These are phyloP conservation scores for Mesoclemmys tuberculata DNA, from an alignment of 2,113 vertebrate genomes.

Conservation along the genomic window DNA sequence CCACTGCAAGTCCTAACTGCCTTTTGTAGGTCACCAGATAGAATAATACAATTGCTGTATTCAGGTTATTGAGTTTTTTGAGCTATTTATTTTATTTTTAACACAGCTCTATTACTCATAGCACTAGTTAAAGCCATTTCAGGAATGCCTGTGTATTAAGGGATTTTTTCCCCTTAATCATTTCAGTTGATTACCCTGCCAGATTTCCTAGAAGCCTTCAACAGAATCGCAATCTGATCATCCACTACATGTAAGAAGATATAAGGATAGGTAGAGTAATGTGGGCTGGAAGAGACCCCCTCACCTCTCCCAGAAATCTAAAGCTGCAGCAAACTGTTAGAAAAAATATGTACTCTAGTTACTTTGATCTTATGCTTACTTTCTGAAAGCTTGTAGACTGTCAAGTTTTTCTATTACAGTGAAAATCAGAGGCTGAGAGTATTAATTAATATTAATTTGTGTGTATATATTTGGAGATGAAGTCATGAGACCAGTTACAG, in stretches of 20 bases:
- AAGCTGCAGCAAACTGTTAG: neutral
- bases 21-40: neutral
- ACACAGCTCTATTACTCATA: rapidly evolving
- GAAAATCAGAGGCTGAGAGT: neutral
- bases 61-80: neutral
- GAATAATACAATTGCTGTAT: neutral
- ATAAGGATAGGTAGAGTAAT: neutral
- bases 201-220: neutral
- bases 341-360: neutral
- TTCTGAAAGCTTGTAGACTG: neutral
- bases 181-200: neutral
- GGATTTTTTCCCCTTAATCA: neutral
- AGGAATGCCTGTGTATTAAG: neutral
- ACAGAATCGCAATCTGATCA: neutral
- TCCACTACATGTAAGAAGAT: neutral
- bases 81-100: neutral
- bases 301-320: rapidly evolving
- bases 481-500: conserved; percentile 8
- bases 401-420: neutral
- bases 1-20: neutral
- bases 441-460: neutral
- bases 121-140: neutral
- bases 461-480: neutral
- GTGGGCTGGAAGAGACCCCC: neutral
- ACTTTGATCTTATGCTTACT: rapidly evolving